phyloP scores from a whole-genome alignment of 2,797 vertebrate species.

The Hypotaenidia okinawae region DNA sequence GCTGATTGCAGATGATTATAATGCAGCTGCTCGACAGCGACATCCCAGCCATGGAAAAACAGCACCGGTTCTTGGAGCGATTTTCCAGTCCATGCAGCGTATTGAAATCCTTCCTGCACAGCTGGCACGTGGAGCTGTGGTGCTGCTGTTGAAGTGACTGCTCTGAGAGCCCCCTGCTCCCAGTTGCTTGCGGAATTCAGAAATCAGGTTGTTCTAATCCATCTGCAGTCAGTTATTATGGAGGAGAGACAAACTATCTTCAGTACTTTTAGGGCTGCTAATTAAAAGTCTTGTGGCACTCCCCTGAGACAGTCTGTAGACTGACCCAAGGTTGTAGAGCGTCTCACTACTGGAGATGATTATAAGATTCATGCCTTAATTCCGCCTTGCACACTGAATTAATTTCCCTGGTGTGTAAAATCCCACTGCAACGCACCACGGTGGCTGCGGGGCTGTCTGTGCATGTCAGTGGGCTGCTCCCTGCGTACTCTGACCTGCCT shows the following conservation, averaged over 20 bases:
- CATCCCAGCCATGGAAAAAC: constrained; percentile 38
- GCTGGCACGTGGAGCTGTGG: constrained; percentile 49
- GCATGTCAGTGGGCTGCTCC: accelerated
- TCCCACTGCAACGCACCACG: neutral
- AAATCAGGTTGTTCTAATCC: constrained; percentile 42
- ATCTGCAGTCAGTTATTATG: constrained; percentile 39
- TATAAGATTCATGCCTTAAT: constrained; percentile 25
- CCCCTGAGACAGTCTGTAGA: neutral
- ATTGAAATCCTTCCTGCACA: constrained; percentile 33
- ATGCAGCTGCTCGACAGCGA: constrained; percentile 20
- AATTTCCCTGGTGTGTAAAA: neutral
- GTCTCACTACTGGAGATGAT: neutral
- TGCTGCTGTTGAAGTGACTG: constrained; percentile 45
- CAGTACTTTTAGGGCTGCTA: constrained; percentile 27
- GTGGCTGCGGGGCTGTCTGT: neutral
- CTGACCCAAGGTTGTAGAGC: neutral
- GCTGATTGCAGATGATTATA: constrained; percentile 24
- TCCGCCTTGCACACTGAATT: neutral
- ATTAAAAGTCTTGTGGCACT: constrained; percentile 29
- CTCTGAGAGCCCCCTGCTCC: constrained; percentile 34
- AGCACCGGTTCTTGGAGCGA: constrained; percentile 8
- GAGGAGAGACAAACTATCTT: constrained; percentile 12
- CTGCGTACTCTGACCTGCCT: neutral
- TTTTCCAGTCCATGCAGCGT: constrained; percentile 16
- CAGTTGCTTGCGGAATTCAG: constrained; percentile 7